These are phyloP conservation scores for Melanotaenia trifasciata DNA, from an alignment of 2,797 vertebrate genomes.

Conservation along the genomic window DNA sequence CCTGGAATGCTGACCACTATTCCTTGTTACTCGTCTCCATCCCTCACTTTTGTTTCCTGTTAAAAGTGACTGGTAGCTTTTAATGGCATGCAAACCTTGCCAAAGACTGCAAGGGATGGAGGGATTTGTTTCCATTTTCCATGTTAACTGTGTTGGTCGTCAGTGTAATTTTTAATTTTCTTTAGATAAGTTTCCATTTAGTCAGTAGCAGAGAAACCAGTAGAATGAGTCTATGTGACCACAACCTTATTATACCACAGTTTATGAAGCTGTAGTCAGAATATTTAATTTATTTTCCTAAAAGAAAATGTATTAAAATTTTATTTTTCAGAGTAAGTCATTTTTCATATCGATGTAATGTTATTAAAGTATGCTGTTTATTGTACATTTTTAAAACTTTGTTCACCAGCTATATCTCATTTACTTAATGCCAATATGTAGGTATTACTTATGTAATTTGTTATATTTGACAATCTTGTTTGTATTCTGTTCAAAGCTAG, in stretches of 20 bases:
- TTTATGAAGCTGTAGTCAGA: constrained; percentile 74
- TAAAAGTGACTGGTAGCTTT: constrained; percentile 35
- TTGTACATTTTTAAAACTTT: constrained; percentile 70
- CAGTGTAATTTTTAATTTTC: constrained; percentile 26
- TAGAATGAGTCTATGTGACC: constrained; percentile 51
- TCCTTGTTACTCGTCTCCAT: constrained; percentile 46
- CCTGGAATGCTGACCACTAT: constrained; percentile 80
- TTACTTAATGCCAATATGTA: constrained; percentile 66
- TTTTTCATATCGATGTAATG: constrained; percentile 77
- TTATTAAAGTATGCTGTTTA: constrained; percentile 74
- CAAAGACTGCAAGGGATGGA: constrained; percentile 67
- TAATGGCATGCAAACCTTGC: constrained; percentile 48
- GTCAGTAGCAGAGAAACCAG: constrained; percentile 48
- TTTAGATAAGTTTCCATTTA: constrained; percentile 46
- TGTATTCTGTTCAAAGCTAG: constrained; percentile 56
- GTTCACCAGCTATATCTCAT: constrained; percentile 67
- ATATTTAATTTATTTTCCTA: constrained; percentile 84
- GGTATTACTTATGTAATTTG: constrained; percentile 66
- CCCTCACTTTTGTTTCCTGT: constrained; percentile 46
- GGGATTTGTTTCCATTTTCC: constrained; percentile 45
- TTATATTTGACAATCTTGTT: constrained; percentile 78
- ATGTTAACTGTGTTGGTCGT: constrained; percentile 35
- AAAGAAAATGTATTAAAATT: constrained; percentile 76
- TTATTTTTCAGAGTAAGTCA: constrained; percentile 79
- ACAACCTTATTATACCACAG: constrained; percentile 58